Percentiles rank a stretch among this genome's conserved stretches.
Evolutionary conservation across 2,888 invertebrate genomes (phyloP).

Genomic region (Petrolisthes cinctipes): DNA sequence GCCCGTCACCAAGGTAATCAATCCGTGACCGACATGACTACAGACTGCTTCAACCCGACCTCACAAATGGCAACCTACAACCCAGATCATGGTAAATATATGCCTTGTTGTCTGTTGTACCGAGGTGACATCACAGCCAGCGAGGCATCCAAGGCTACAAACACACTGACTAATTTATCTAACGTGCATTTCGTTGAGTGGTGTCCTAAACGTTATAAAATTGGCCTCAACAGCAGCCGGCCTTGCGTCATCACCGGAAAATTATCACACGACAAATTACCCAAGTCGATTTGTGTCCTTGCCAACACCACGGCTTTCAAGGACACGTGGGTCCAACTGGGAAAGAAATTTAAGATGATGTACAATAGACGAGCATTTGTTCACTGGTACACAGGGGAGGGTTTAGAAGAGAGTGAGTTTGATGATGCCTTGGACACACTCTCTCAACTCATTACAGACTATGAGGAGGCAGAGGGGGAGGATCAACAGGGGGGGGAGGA

Average conservation of each 20-base stretch:
- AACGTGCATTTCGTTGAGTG: slow-evolving; percentile 91
- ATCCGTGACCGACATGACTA: slow-evolving; percentile 71
- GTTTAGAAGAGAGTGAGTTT: slow-evolving; percentile 75
- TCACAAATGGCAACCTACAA: slow-evolving; percentile 73
- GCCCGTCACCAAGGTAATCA: slow-evolving; percentile 67
- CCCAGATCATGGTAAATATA: slow-evolving; percentile 70
- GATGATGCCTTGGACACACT: slow-evolving; percentile 32
- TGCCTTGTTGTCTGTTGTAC: slow-evolving; percentile 72
- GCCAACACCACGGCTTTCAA: slow-evolving; percentile 95
- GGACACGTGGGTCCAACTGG: slow-evolving; percentile 95
- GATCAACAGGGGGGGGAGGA: background rate
- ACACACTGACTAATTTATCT: slow-evolving; percentile 80
- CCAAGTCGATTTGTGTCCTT: slow-evolving; percentile 86
- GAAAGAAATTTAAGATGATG: slow-evolving; percentile 97
- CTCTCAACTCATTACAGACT: slow-evolving; percentile 39
- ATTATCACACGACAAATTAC: slow-evolving; percentile 78
- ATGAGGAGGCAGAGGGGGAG: slow-evolving; percentile 45
- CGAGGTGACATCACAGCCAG: slow-evolving; percentile 74
- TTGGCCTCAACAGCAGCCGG: slow-evolving; percentile 82
- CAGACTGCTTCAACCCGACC: slow-evolving; percentile 71
- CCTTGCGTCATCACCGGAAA: slow-evolving; percentile 72
- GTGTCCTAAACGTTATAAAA: slow-evolving; percentile 94
- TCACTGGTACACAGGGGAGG: slow-evolving; percentile 80
- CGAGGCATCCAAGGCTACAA: slow-evolving; percentile 78
- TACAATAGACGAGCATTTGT: slow-evolving; percentile 97